Percentiles rank a stretch among this genome's conserved stretches.
phyloP scores from a whole-genome alignment of 2,113 vertebrate species.

The Hippocampus guttulatus region DNA sequence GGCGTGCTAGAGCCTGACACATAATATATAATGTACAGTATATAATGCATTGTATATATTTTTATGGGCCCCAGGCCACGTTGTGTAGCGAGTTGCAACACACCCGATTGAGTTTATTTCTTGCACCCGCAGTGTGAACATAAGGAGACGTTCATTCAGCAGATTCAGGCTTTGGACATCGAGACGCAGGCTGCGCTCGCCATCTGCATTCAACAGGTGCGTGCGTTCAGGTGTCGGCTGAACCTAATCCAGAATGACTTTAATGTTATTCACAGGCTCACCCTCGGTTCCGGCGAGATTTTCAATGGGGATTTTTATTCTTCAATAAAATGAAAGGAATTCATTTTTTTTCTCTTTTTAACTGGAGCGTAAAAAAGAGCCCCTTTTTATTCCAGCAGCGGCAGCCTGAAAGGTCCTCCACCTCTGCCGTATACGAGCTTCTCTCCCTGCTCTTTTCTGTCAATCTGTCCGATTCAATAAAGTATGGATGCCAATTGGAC shows the following conservation, averaged over 20 bases:
- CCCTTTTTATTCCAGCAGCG: conserved; percentile 45
- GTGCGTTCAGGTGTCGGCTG: conserved; percentile 51
- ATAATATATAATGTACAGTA: too few species aligned
- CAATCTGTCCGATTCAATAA: conserved; percentile 33
- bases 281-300: conserved; percentile 6
- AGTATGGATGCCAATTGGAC: conserved; percentile 25
- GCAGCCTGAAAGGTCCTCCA: conserved; percentile 46
- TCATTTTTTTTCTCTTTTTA: conserved; percentile 8
- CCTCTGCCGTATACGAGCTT: conserved; percentile 33
- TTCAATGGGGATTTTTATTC: conserved; percentile 20
- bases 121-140: conserved; percentile 76
- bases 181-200: conserved; percentile 80
- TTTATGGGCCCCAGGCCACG: too few species aligned
- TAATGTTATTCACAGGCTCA: conserved; percentile 3
- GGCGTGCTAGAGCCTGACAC: too few species aligned
- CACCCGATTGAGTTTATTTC: conserved; percentile 10
- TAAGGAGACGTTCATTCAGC: conserved; percentile 81
- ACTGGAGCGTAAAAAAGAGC: conserved; percentile 50
- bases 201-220: conserved; percentile 82
- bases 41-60: too few species aligned
- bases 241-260: conserved; percentile 20
- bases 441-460: conserved; percentile 31
- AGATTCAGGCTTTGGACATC: conserved; percentile 81
- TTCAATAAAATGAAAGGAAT: conserved; percentile 34
- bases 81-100: not conserved